Evolutionary conservation across 1,140 invertebrate species (phyloP), one percentile per base, ranked within the genome.

Genomic region (Drosophila mayri): DNA sequence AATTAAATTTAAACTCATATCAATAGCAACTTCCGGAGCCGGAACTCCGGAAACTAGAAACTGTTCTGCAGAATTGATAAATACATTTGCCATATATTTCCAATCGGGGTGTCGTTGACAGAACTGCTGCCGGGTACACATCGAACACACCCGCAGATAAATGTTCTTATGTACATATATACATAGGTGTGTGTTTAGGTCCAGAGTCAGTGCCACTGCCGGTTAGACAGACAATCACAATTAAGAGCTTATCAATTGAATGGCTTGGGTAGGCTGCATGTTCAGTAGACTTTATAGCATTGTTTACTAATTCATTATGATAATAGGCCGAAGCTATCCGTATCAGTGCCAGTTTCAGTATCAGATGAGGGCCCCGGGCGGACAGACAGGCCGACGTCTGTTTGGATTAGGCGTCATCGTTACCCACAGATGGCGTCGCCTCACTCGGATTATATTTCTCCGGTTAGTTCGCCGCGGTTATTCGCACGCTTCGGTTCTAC

Each of bases 231-330:
- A 50, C 50, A 71, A 76, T 72, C 64, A 66, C 47, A 63, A 60
- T 75, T 75, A 70, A 63, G 16, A 35, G 60, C 70, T 86, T 86
- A 86, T 86, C 82, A 87, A 82, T 86, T 55, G 38, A 47, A 64
- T 58, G 49, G 22, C 58, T 44, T 44, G 47, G 44, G 35, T 30
- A 52, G 60, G 54, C 11, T 65, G 49, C 58, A 47, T 78, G 35
- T 74, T 60, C 43, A 57, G 61, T 73, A 65, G 37, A 81, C 52
- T 71, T 81, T 74, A 75, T 75, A 61, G 41, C 50, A 58, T 14
- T 84, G 81, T 79, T 76, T 84, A 60, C 80, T 65, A 79, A 50
- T 73, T 72, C 73, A 72, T 74, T 67, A 75, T 79, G 68, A 72
- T 54, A 72, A 76, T 76, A 86, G 63, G 64, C 67, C 65, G 64